phyloP scores from a whole-genome alignment of 2,888 invertebrate genomes.

The Brenthis hecate region DNA sequence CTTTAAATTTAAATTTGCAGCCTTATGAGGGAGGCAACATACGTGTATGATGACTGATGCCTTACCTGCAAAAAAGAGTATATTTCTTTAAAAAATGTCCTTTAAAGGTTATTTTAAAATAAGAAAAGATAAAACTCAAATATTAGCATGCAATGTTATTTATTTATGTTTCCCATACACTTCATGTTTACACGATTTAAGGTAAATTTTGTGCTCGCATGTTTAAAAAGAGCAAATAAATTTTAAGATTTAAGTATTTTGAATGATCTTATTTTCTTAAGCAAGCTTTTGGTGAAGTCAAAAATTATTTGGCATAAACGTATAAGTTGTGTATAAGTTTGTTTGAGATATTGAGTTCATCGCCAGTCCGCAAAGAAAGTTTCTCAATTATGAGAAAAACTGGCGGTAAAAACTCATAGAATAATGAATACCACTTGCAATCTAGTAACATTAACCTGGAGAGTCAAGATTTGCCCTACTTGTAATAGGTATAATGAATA shows the following conservation, averaged over 20 bases:
- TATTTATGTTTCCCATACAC: constrained; percentile 9
- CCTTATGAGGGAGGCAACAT: constrained; percentile 42
- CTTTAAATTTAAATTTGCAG: constrained; percentile 49
- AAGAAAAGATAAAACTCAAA: constrained; percentile 9
- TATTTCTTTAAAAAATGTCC: constrained; percentile 22
- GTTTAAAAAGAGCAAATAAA: not conserved
- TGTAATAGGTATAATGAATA: no score
- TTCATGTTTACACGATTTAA: not conserved
- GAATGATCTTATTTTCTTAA: no score
- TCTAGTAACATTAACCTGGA: no score
- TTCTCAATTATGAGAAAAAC: no score
- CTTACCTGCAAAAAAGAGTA: constrained; percentile 45
- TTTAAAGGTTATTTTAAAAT: constrained; percentile 12
- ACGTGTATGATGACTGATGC: constrained; percentile 31
- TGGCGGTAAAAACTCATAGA: no score
- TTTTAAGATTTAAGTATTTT: not conserved
- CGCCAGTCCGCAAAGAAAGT: no score
- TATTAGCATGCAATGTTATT: constrained; percentile 11
- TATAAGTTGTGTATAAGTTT: no score
- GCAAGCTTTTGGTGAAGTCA: no score
- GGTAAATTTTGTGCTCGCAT: constrained; percentile 6
- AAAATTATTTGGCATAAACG: no score
- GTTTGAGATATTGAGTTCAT: no score
- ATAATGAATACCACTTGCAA: no score
- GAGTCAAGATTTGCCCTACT: no score